Base-by-base conservation (phyloP, 1,140 invertebrate species). In the Lysiphlebus fabarum region DNA sequence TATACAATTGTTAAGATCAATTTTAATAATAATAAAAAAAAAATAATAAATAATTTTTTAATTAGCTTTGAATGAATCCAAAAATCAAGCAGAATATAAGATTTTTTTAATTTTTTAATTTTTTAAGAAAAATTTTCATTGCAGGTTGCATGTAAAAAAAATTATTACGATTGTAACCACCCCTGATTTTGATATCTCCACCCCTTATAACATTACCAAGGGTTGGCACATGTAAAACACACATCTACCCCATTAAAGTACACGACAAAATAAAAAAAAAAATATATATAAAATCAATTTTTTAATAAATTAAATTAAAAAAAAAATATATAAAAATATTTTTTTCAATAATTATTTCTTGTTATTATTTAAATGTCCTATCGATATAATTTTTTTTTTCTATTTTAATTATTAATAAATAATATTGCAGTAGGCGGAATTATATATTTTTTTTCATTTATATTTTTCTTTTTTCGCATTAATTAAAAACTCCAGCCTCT, bases 401-500 rank as follows among this genome's bases (percentile, higher is more conserved):
- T 47, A 11, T 5, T 36, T 17, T 49, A 17, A 49, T 49, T 51
- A 38, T 12, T 34, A 51, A 40, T 51, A 10, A 5, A 40, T 40
- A 51, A 51, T 37, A 11, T 51, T 40, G 49, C 7, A 17, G 44
- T 59, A 60, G 53, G 58, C 58, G 58, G 51, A 37, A 44, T 53
- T 50, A 53, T 61, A 57, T 54, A 55, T 38, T 60, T 60, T 48
- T 38, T 55, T 17, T 11, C 10, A 43, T 36, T 55, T 55, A 38
- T 43, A 40, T 68, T 74, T 72, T 75, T 17, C 3, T 17, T 17
- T 17, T 17, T 3, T 73, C 70, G 70, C 68, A 72, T 73, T 72
- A 78, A 78, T 78, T 78, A 76, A 77, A 75, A 76, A 72, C 74
- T 69, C 67, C 76, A 69, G 68, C 76, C 74, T 73, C 70, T 71